These are phyloP conservation scores for Rhagonycha lutea DNA, from an alignment of 2,888 invertebrate genomes.

Conservation along the genomic window DNA sequence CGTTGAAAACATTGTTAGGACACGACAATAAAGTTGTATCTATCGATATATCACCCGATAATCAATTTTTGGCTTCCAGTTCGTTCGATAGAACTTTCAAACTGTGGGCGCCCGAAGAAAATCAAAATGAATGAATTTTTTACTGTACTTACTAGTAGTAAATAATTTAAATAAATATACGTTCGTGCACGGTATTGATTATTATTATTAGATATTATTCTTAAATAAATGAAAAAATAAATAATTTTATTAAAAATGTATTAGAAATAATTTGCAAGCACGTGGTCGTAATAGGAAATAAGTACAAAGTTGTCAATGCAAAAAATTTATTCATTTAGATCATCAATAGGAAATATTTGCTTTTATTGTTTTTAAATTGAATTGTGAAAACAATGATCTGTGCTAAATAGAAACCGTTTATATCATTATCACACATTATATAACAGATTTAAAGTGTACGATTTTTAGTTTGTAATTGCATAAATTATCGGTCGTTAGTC, in stretches of 20 bases:
- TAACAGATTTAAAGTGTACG: constrained; percentile 7
- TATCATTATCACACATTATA: constrained; percentile 14
- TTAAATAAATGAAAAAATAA: too few relatives aligned
- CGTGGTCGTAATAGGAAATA: neutral
- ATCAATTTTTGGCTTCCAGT: constrained; percentile 87
- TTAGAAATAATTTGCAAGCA: neutral
- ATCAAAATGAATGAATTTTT: neutral
- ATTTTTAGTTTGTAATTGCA: constrained; percentile 8
- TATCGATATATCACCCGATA: constrained; percentile 86
- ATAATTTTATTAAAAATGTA: neutral
- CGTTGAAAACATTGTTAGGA: constrained; percentile 88
- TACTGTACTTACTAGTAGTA: too few relatives aligned
- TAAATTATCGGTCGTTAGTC: constrained; percentile 20
- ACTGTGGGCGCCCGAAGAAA: constrained; percentile 85
- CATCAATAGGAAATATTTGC: constrained; percentile 17
- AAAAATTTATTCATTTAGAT: constrained; percentile 18
- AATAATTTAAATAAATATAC: too few relatives aligned
- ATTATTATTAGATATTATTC: neutral
- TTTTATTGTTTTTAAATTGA: constrained; percentile 29
- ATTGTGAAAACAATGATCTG: constrained; percentile 10
- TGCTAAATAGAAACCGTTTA: constrained; percentile 16
- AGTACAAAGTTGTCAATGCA: constrained; percentile 5
- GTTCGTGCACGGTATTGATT: too few relatives aligned
- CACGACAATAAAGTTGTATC: constrained; percentile 98
- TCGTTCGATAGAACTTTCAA: constrained; percentile 98